A percentile compares a stretch with the other conserved stretches of the same genome.
These are phyloP conservation scores for Enteromius radiatus DNA, from an alignment of 2,797 vertebrate genomes.

Conservation along the genomic window DNA sequence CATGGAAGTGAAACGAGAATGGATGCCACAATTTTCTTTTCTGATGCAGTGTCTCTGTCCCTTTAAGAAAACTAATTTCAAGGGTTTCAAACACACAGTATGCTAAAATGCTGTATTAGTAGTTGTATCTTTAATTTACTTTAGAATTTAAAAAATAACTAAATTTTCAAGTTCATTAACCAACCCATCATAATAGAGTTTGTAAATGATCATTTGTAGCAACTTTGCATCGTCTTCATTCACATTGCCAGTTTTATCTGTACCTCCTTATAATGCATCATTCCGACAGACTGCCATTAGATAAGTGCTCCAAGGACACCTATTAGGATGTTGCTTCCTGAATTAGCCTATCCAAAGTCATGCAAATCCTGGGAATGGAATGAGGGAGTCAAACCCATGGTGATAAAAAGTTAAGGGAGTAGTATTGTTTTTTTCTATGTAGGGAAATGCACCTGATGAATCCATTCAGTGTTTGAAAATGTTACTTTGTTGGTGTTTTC, in stretches of 20 bases:
- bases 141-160: background rate
- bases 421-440: background rate
- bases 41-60: background rate
- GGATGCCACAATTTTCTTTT: background rate
- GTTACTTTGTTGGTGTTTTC: background rate
- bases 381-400: conserved; percentile 29
- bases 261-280: background rate
- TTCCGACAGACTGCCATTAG: background rate
- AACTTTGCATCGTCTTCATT: background rate
- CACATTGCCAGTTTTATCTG: background rate
- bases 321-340: conserved; percentile 8
- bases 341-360: background rate
- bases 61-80: background rate
- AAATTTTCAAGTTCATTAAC: background rate
- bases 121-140: background rate
- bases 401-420: conserved; percentile 35
- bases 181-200: background rate
- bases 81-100: background rate
- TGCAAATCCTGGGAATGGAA: conserved; percentile 30
- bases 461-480: background rate
- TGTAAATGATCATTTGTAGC: background rate
- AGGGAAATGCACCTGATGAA: background rate
- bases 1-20: background rate
- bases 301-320: conserved; percentile 44
- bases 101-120: background rate